Conservation (phyloP, 2,888 invertebrate species). For the Drosophila yooni region DNA sequence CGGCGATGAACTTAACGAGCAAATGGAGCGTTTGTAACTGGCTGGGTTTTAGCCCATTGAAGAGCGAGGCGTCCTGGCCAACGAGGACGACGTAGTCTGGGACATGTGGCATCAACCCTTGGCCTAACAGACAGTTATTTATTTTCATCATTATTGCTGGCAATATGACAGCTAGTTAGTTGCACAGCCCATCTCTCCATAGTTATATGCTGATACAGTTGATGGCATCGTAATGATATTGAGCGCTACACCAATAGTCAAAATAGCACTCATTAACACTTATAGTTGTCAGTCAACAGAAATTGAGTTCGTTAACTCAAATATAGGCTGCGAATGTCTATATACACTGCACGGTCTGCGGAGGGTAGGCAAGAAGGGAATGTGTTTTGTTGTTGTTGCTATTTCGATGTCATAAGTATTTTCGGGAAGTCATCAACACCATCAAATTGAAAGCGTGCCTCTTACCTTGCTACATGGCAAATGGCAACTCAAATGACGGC, state of each 20-base stretch:
- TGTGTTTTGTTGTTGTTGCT: slow-evolving; percentile 25
- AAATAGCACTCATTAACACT: slow-evolving; percentile 51
- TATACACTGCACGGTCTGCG: not conserved
- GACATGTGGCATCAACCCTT: slow-evolving; percentile 29
- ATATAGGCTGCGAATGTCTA: not conserved
- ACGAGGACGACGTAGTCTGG: slow-evolving; percentile 22
- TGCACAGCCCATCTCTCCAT: slow-evolving; percentile 6
- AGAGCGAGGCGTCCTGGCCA: slow-evolving; percentile 24
- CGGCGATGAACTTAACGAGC: slow-evolving; percentile 67
- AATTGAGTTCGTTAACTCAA: slow-evolving; percentile 40
- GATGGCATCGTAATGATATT: slow-evolving; percentile 54
- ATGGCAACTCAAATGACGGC: slow-evolving; percentile 52
- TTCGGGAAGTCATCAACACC: slow-evolving; percentile 46
- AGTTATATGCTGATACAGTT: slow-evolving; percentile 6
- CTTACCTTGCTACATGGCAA: slow-evolving; percentile 51
- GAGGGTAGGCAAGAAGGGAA: not conserved
- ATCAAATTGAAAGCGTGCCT: slow-evolving; percentile 44
- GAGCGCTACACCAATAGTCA: slow-evolving; percentile 37
- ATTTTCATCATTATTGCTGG: slow-evolving; percentile 53
- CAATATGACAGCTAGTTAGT: slow-evolving; percentile 40
- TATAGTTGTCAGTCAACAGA: slow-evolving; percentile 35
- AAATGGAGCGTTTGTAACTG: slow-evolving; percentile 48
- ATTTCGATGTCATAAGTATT: slow-evolving; percentile 42
- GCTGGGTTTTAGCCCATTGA: slow-evolving; percentile 25
- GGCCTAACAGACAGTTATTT: slow-evolving; percentile 51